Evolutionary conservation across 1,140 invertebrate genomes (phyloP).

Genomic region (Meloidogyne floridensis): DNA sequence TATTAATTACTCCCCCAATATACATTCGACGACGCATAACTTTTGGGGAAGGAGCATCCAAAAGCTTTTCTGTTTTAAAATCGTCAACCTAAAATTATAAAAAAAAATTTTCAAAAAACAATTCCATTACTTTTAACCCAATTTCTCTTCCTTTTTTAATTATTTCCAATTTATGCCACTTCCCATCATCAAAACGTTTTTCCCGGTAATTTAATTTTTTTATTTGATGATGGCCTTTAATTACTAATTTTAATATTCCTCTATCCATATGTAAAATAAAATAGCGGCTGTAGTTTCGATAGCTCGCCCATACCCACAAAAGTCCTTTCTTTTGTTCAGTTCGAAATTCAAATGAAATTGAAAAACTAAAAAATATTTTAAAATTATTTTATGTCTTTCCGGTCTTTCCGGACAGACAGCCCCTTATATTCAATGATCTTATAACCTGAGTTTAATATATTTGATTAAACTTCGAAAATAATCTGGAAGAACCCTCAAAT

Average conservation of each 20-base stretch:
- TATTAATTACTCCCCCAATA: constrained; percentile 64
- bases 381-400: too few relatives aligned
- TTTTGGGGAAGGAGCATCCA: constrained; percentile 55
- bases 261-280: constrained; percentile 55
- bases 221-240: constrained; percentile 56
- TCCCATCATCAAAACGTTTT: constrained; percentile 53
- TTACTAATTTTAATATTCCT: constrained; percentile 52
- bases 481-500: too few relatives aligned
- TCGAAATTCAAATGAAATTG: constrained; percentile 42
- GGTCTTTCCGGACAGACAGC: too few relatives aligned
- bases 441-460: too few relatives aligned
- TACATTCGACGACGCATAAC: constrained; percentile 62
- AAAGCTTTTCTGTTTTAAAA: constrained; percentile 35
- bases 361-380: constrained; percentile 50
- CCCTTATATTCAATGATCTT: too few relatives aligned
- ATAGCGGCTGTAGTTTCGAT: constrained; percentile 61
- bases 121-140: constrained; percentile 31
- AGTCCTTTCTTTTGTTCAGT: constrained; percentile 53
- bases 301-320: constrained; percentile 63
- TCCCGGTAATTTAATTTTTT: constrained; percentile 51
- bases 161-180: constrained; percentile 59
- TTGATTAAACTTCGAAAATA: too few relatives aligned
- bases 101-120: background rate
- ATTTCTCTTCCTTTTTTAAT: constrained; percentile 49
- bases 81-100: constrained; percentile 47